A percentile compares a stretch with the other conserved stretches of the same genome.
phyloP scores from a whole-genome alignment of 2,888 invertebrate genomes.

The Choristoneura rosaceana region DNA sequence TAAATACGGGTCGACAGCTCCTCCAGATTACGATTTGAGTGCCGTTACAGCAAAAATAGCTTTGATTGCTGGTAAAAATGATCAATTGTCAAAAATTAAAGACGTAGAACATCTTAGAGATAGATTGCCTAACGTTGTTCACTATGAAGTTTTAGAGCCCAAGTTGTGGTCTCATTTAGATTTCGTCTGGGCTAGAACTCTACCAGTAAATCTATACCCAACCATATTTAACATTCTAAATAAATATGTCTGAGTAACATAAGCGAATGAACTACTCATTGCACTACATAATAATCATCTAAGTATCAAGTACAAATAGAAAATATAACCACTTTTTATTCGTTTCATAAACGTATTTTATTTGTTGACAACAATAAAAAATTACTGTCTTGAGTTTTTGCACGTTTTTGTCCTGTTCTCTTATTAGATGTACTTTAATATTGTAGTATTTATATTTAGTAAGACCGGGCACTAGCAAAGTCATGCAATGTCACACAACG shows the following conservation, averaged over 20 bases:
- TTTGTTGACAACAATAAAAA: too few species aligned
- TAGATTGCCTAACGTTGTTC: slow-evolving; percentile 54
- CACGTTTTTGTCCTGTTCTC: too few species aligned
- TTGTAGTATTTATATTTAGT: too few species aligned
- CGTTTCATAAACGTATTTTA: too few species aligned
- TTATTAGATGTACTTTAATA: too few species aligned
- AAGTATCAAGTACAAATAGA: too few species aligned
- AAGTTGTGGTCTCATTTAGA: slow-evolving; percentile 57
- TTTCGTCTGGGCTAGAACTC: slow-evolving; percentile 55
- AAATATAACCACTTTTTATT: too few species aligned
- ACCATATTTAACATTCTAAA: slow-evolving; percentile 34
- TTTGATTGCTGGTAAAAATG: slow-evolving; percentile 56
- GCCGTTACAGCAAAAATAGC: slow-evolving; percentile 55
- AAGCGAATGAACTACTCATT: background rate
- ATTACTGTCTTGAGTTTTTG: too few species aligned
- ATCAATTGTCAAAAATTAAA: slow-evolving; percentile 53
- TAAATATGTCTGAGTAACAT: background rate
- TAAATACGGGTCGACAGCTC: slow-evolving; percentile 49
- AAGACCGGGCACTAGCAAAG: too few species aligned
- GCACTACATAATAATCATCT: background rate
- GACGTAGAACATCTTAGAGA: slow-evolving; percentile 52
- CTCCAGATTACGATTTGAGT: slow-evolving; percentile 59
- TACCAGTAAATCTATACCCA: slow-evolving; percentile 44
- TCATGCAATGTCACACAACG: too few species aligned
- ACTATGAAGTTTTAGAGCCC: slow-evolving; percentile 39